A percentile compares a stretch with the other conserved stretches of the same genome.
Conservation (phyloP, 2,888 invertebrate genomes). For the Cheiracanthium punctorium region DNA sequence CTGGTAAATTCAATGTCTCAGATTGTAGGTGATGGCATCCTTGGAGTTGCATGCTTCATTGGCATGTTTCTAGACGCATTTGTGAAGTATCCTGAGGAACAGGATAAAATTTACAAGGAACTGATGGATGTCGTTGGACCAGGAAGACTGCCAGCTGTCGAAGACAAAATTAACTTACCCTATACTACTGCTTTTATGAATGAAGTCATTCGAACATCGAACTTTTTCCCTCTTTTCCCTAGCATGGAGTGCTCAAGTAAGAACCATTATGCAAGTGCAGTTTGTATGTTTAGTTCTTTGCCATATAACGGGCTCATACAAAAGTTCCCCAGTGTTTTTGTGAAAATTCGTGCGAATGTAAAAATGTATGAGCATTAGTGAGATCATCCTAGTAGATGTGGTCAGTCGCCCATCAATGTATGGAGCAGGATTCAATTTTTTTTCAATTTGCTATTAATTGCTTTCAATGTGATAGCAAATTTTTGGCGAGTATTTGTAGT, state of each 20-base stretch:
- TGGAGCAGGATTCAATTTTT: too few relatives aligned
- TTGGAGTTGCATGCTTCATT: neutral
- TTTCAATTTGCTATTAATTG: too few relatives aligned
- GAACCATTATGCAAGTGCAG: neutral
- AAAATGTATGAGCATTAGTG: too few relatives aligned
- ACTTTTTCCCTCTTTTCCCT: slow-evolving; percentile 92
- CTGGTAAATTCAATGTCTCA: slow-evolving; percentile 17
- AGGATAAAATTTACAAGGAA: slow-evolving; percentile 82
- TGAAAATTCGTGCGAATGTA: too few relatives aligned
- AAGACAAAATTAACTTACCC: slow-evolving; percentile 83
- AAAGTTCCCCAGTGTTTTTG: too few relatives aligned
- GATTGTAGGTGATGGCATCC: slow-evolving; percentile 23
- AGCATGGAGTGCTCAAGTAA: slow-evolving; percentile 80
- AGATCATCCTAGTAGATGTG: too few relatives aligned
- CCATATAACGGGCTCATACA: too few relatives aligned
- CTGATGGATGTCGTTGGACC: slow-evolving; percentile 75
- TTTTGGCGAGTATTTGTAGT: too few relatives aligned
- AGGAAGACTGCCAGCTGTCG: slow-evolving; percentile 75
- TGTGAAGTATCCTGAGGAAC: slow-evolving; percentile 79
- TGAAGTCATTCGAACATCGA: slow-evolving; percentile 86
- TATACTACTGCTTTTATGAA: slow-evolving; percentile 88
- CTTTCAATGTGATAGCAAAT: too few relatives aligned
- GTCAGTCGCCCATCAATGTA: too few relatives aligned
- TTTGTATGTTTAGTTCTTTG: too few relatives aligned
- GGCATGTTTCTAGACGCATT: neutral